Percentiles rank a stretch among this genome's conserved stretches.
phyloP scores from a whole-genome alignment of 2,888 invertebrate species.

The Ischnura elegans region DNA sequence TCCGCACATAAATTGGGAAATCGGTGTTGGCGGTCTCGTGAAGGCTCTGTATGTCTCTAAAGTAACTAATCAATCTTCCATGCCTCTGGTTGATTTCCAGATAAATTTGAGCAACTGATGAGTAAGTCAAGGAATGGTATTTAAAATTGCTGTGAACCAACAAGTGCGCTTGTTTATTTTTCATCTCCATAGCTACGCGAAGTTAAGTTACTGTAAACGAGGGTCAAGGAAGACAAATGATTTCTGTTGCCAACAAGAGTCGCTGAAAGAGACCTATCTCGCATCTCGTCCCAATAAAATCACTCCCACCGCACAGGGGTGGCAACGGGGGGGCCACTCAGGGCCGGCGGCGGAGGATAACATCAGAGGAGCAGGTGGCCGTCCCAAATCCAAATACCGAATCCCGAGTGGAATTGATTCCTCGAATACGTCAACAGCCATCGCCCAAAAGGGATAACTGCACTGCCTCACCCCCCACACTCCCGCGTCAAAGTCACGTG shows the following conservation, averaged over 20 bases:
- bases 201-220: neutral
- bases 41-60: too few relatives aligned
- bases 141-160: too few relatives aligned
- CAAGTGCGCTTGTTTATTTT: too few relatives aligned
- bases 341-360: neutral
- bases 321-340: neutral
- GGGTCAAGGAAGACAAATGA: neutral
- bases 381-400: neutral
- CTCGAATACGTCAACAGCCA: neutral
- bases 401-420: neutral
- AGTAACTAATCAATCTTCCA: too few relatives aligned
- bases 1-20: too few relatives aligned
- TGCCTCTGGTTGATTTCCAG: too few relatives aligned
- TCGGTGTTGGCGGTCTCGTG: too few relatives aligned
- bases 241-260: neutral
- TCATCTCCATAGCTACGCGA: too few relatives aligned
- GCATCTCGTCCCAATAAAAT: neutral
- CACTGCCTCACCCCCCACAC: neutral
- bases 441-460: neutral
- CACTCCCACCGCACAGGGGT: neutral
- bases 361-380: constrained; percentile 21
- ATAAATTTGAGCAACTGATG: too few relatives aligned
- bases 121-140: too few relatives aligned
- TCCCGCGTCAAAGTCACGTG: too few relatives aligned
- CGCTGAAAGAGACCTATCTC: neutral